Evolutionary conservation across 1,140 invertebrate species (phyloP).

Genomic region (Drosophila oshimai): DNA sequence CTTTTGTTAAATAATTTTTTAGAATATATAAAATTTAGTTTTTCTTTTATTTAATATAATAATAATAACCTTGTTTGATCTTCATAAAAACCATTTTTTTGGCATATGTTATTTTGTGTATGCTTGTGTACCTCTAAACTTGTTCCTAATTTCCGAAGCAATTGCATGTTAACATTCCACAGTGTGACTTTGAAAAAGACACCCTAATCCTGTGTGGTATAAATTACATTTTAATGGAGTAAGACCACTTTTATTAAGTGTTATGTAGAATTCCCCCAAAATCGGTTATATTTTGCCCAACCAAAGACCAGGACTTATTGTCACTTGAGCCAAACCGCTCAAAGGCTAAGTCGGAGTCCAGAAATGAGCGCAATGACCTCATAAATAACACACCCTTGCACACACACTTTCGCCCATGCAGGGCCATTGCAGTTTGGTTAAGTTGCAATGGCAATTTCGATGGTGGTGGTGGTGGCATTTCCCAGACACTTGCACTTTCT

Average conservation of each 20-base stretch:
- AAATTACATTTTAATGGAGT: neutral
- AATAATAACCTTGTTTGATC: too few species aligned
- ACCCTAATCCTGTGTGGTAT: neutral
- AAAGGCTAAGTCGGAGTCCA: conserved; percentile 16
- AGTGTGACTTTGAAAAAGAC: neutral
- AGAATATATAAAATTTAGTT: too few species aligned
- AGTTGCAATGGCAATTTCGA: conserved; percentile 57
- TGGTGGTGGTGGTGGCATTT: conserved; percentile 38
- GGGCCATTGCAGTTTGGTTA: conserved; percentile 41
- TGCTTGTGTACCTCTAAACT: too few species aligned
- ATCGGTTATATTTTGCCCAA: neutral
- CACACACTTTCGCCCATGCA: conserved; percentile 6
- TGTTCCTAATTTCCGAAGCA: too few species aligned
- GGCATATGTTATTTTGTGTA: too few species aligned
- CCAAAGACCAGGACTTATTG: neutral
- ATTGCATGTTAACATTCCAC: neutral
- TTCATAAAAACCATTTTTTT: too few species aligned
- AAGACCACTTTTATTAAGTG: neutral
- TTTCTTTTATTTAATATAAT: too few species aligned
- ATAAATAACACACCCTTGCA: conserved; percentile 57
- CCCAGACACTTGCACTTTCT: conserved; percentile 79
- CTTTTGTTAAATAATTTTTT: too few species aligned
- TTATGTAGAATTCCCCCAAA: neutral
- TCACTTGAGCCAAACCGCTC: neutral
- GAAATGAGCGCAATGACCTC: conserved; percentile 63